Evolutionary conservation across 2,797 vertebrate species (phyloP).

Genomic region (Sternotherus odoratus): DNA sequence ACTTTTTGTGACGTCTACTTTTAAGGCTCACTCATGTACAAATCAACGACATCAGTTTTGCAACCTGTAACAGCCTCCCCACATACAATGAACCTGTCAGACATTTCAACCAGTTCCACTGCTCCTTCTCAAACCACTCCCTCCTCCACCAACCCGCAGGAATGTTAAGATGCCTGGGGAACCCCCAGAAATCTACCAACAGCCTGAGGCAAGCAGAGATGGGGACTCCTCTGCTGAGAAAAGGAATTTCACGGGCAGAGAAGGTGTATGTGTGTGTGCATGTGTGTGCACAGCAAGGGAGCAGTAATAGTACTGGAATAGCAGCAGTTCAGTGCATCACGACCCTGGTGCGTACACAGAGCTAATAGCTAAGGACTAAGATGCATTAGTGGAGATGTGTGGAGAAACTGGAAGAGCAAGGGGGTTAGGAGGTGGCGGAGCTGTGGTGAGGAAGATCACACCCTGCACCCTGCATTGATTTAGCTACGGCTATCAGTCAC

Average conservation of each 20-base stretch:
- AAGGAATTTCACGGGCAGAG: neutral
- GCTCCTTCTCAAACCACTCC: neutral
- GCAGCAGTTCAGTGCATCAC: neutral
- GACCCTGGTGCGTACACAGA: rapidly evolving
- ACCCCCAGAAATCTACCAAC: neutral
- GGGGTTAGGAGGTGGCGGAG: neutral
- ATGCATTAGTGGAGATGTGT: neutral
- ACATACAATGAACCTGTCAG: neutral
- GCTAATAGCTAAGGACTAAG: neutral
- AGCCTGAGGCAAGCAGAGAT: neutral
- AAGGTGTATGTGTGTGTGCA: neutral
- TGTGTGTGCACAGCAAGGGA: neutral
- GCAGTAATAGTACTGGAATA: neutral
- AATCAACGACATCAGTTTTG: neutral
- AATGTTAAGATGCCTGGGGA: neutral
- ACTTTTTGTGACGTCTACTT: neutral
- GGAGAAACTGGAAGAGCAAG: neutral
- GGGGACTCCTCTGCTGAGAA: neutral
- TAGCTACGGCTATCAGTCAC: neutral
- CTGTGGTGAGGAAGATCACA: neutral
- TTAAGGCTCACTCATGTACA: neutral
- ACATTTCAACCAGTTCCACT: neutral
- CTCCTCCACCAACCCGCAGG: too few relatives aligned
- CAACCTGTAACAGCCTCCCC: neutral
- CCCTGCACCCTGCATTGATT: neutral